Percentiles rank a stretch among this genome's conserved stretches.
Conservation (phyloP, 2,797 vertebrate genomes). For the Poeciliopsis turneri region DNA sequence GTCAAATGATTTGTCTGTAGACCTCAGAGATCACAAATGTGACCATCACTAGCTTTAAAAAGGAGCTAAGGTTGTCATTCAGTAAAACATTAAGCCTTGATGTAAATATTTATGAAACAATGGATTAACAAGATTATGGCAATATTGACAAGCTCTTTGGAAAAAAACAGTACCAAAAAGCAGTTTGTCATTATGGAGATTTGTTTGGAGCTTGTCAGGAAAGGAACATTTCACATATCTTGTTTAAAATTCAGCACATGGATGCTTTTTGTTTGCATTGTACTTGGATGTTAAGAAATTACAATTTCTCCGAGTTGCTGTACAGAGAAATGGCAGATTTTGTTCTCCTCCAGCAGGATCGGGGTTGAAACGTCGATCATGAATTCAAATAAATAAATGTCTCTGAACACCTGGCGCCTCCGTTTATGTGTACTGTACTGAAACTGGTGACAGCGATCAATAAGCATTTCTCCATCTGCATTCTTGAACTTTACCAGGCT, state of each 20-base stretch:
- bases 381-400: neutral
- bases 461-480: neutral
- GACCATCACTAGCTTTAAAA: neutral
- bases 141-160: neutral
- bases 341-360: neutral
- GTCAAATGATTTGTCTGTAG: neutral
- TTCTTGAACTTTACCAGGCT: neutral
- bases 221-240: neutral
- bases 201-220: neutral
- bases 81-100: neutral
- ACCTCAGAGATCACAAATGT: neutral
- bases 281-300: slow-evolving; percentile 17
- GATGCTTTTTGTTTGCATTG: neutral
- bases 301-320: neutral
- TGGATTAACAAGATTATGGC: neutral
- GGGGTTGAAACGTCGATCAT: neutral
- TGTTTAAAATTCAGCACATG: neutral
- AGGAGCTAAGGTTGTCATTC: neutral
- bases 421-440: neutral
- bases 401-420: neutral
- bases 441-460: neutral
- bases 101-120: neutral
- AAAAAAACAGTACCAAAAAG: neutral
- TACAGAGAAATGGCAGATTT: neutral
- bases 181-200: neutral